Evolutionary conservation across 2,113 vertebrate species (phyloP), one percentile per base, ranked within the genome.

Genomic region (Cyphomyrus discorhynchus): DNA sequence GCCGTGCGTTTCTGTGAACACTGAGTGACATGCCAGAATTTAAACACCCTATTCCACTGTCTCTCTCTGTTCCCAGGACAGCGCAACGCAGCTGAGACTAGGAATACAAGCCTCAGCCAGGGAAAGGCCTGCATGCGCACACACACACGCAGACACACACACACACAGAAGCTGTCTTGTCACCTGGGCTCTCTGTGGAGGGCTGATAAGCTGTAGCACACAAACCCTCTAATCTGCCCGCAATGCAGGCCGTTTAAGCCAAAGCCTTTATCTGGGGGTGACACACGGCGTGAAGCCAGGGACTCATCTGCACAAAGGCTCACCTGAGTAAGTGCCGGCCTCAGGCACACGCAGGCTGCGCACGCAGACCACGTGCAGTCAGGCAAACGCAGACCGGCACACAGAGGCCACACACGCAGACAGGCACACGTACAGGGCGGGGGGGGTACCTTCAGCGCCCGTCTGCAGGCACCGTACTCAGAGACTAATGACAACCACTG

Each of bases 161-260:
- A 21, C 17, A 50, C 24, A 50, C 84, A n/a, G 31, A 17, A 45
- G 31, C 82, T 70, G 88, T 0, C 31, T 45, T 90, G 49, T 86
- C 19, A 42, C 52, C 50, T 52, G 47, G 80, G 53, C 62, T 88
- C 50, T 88, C 56, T 49, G 80, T 56, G 88, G 31, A 58, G 50
- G 15, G 86, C 88, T 74, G 58, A 91, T 74, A 92, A 56, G 85
- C 50, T 47, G 88, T 74, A 90, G 89, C 49, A 52, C 39, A 90
- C 11, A 89, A 90, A 21, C 35, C 74, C 19, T 52, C 58, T 84
- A 89, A 62, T 92, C 89, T 86, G 62, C 53, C 56, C 17, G 82
- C 66, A 90, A 86, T 74, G 49, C 85, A 53, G 80, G 50, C 45
- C 1, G 9, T 89, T 88, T 89, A 58, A 88, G 46, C 86, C n/a